phyloP scores from a whole-genome alignment of 2,797 vertebrate species.

The Semotilus atromaculatus region DNA sequence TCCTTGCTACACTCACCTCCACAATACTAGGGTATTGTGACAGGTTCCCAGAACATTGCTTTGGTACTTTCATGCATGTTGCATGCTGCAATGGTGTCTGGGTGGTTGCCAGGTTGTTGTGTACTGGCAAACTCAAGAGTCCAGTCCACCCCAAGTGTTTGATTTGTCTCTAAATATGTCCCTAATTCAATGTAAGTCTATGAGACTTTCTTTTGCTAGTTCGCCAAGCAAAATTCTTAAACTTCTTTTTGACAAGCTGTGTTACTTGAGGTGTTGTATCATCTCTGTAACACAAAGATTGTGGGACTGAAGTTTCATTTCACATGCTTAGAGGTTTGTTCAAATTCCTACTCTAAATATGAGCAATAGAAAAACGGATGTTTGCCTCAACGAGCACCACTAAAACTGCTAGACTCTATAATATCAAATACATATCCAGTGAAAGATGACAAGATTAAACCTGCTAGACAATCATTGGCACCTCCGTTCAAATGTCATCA shows the following conservation, averaged over 20 bases:
- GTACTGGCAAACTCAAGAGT: background rate
- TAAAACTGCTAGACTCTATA: conserved; percentile 7
- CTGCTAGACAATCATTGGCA: conserved; percentile 18
- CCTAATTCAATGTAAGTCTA: background rate
- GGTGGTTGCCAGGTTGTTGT: background rate
- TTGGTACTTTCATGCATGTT: background rate
- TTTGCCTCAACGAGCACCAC: background rate
- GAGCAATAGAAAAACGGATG: background rate
- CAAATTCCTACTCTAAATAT: background rate
- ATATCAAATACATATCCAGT: background rate
- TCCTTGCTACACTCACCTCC: background rate
- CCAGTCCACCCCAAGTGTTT: background rate
- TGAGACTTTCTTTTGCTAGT: background rate
- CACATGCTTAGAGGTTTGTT: background rate
- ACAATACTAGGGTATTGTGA: background rate
- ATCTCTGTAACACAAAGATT: background rate
- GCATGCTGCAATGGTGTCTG: background rate
- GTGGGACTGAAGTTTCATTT: background rate
- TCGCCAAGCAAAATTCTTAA: background rate
- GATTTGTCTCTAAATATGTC: background rate
- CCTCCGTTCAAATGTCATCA: conserved; percentile 9
- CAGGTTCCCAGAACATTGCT: background rate
- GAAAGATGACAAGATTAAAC: conserved; percentile 28
- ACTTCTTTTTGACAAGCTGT: background rate
- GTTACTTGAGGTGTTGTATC: background rate